A percentile compares a stretch with the other conserved stretches of the same genome.
Evolutionary conservation across 2,113 vertebrate genomes (phyloP).

Genomic region (Empidonax alnorum): DNA sequence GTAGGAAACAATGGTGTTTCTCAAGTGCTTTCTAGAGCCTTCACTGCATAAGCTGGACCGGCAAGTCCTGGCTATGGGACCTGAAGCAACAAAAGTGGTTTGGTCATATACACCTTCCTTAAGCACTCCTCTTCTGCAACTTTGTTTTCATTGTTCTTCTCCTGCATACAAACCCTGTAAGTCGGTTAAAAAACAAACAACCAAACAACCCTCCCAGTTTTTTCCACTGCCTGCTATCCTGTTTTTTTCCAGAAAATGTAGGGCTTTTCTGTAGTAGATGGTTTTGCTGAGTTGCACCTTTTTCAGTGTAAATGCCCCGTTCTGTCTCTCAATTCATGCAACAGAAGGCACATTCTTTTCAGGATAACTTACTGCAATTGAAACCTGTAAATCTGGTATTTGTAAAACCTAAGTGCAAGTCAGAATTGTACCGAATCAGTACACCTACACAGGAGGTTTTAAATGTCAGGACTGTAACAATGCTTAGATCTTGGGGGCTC

Average conservation of each 20-base stretch:
- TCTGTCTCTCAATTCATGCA: neutral
- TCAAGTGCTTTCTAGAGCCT: neutral
- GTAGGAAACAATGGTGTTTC: neutral
- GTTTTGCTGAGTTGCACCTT: neutral
- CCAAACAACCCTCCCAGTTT: neutral
- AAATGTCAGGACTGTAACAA: neutral
- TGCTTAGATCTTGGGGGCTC: neutral
- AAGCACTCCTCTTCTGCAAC: neutral
- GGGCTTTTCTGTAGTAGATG: neutral
- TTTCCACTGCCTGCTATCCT: neutral
- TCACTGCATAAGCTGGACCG: neutral
- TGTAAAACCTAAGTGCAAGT: neutral
- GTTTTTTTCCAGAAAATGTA: neutral
- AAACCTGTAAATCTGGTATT: neutral
- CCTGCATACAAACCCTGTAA: neutral
- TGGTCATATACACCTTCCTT: neutral
- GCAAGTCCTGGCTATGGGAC: neutral
- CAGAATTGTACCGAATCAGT: neutral
- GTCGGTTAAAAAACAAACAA: neutral
- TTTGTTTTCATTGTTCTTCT: neutral
- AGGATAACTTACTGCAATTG: neutral
- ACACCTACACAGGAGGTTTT: neutral
- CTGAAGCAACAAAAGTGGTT: neutral
- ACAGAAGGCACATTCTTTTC: neutral
- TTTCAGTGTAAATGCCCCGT: neutral